Evolutionary conservation across 2,113 vertebrate species (phyloP).

Genomic region (Muntiacus reevesi): DNA sequence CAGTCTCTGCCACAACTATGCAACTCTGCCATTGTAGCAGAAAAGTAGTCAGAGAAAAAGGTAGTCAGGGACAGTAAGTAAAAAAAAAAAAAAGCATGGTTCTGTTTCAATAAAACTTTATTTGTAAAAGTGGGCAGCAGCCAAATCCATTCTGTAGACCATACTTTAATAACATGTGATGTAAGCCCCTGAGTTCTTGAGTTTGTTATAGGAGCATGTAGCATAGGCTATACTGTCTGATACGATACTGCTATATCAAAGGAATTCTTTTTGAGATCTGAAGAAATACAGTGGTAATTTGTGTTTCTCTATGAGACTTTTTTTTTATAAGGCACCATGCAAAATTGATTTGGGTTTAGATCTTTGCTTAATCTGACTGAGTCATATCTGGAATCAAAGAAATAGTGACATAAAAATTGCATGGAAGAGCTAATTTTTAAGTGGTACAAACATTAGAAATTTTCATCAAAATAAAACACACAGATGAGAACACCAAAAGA

Average conservation of each 20-base stretch:
- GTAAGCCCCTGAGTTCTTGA: background rate
- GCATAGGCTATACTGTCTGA: background rate
- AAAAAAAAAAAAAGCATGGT: background rate
- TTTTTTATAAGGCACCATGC: background rate
- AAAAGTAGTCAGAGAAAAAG: background rate
- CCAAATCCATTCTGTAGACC: background rate
- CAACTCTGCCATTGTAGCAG: background rate
- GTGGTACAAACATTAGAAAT: background rate
- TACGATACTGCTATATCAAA: background rate
- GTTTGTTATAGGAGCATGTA: background rate
- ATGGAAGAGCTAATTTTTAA: background rate
- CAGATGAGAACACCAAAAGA: background rate
- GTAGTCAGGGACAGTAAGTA: background rate
- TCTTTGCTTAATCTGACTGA: background rate
- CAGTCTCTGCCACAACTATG: background rate
- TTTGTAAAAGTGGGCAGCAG: background rate
- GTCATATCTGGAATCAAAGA: background rate
- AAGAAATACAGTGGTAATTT: background rate
- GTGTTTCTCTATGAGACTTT: background rate
- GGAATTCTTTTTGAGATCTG: background rate
- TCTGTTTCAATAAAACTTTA: slow-evolving; percentile 8
- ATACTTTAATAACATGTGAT: background rate
- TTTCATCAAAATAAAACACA: background rate
- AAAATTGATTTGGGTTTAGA: background rate
- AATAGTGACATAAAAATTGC: background rate